phyloP scores from a whole-genome alignment of 1,140 invertebrate genomes.

The Colletes latitarsis region DNA sequence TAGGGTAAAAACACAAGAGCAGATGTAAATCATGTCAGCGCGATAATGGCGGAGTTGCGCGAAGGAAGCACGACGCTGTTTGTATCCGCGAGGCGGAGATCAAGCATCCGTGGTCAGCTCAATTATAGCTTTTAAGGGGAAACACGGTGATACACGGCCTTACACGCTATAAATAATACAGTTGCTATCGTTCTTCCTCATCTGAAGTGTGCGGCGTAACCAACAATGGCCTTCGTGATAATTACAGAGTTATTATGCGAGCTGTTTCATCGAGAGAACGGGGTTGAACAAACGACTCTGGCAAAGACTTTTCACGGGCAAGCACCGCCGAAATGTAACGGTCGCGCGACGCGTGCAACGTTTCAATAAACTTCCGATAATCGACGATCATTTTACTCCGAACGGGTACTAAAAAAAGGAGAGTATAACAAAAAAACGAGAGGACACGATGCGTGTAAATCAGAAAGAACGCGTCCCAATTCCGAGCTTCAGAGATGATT shows the following conservation, averaged over 20 bases:
- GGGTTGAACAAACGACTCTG: not conserved
- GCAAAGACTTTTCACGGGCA: not conserved
- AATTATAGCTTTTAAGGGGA: slow-evolving; percentile 47
- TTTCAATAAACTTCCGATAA: slow-evolving; percentile 35
- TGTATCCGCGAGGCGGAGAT: not conserved
- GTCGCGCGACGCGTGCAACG: not conserved
- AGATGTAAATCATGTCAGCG: not conserved
- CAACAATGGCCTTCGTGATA: slow-evolving; percentile 38
- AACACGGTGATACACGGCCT: slow-evolving; percentile 21
- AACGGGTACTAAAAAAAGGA: not conserved
- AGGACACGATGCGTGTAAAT: slow-evolving; percentile 18
- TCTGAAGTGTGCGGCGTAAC: slow-evolving; percentile 45
- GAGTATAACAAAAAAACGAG: no score
- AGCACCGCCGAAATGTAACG: not conserved
- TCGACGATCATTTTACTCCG: slow-evolving; percentile 3
- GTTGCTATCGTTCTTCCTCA: slow-evolving; percentile 40
- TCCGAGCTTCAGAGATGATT: slow-evolving; percentile 29
- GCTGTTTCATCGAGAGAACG: slow-evolving; percentile 11
- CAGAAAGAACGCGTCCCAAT: slow-evolving; percentile 18
- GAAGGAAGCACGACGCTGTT: not conserved
- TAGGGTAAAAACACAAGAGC: not conserved
- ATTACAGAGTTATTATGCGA: slow-evolving; percentile 49
- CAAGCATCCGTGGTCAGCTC: not conserved
- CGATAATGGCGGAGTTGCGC: not conserved
- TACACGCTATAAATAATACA: slow-evolving; percentile 52